Conservation (phyloP, 2,888 invertebrate genomes). For the Plutella xylostella region DNA sequence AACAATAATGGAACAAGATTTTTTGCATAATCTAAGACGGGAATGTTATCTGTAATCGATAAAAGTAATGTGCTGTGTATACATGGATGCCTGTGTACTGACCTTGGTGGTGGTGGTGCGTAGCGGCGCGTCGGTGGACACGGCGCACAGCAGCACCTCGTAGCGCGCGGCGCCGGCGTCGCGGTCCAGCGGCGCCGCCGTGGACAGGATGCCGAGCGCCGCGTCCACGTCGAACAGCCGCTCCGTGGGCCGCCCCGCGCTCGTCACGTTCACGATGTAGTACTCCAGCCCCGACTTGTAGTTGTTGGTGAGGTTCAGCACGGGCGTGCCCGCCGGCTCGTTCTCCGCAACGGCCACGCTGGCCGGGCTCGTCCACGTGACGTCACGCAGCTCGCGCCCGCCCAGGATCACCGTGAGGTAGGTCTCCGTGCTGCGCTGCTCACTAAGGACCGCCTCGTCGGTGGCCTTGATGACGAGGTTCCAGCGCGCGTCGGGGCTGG, state of each 20-base stretch:
- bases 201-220: constrained; percentile 87
- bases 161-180: constrained; percentile 86
- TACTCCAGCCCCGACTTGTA: constrained; percentile 81
- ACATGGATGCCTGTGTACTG: constrained; percentile 38
- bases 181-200: constrained; percentile 84
- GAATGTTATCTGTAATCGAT: no score
- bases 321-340: constrained; percentile 87
- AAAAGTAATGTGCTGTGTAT: no score
- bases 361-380: constrained; percentile 74
- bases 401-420: constrained; percentile 86
- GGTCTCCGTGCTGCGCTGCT: constrained; percentile 87
- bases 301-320: constrained; percentile 83
- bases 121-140: constrained; percentile 78
- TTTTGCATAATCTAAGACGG: no score
- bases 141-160: constrained; percentile 87
- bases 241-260: constrained; percentile 82
- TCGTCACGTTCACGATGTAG: constrained; percentile 89
- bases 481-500: constrained; percentile 79
- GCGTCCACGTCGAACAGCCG: constrained; percentile 92
- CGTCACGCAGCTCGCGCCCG: constrained; percentile 67
- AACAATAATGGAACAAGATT: no score
- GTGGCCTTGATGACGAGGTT: constrained; percentile 89
- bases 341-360: constrained; percentile 89
- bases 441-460: constrained; percentile 91
- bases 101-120: constrained; percentile 88